These are phyloP conservation scores for Calliopsis andreniformis DNA, from an alignment of 1,140 invertebrate species.

Conservation along the genomic window DNA sequence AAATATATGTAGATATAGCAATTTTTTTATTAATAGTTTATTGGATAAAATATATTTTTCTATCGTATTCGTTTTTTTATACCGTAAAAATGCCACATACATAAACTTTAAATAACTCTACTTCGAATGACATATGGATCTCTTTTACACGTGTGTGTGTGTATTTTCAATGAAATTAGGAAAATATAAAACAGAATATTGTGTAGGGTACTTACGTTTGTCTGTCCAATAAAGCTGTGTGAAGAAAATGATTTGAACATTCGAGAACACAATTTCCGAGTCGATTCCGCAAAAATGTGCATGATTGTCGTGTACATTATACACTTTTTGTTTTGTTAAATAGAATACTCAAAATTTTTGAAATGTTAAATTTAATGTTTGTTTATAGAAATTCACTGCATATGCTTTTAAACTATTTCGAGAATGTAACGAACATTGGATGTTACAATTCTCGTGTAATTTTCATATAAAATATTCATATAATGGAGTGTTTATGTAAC, in stretches of 20 bases:
- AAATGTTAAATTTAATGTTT: conserved; percentile 21
- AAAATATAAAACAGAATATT: conserved; percentile 9
- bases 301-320: conserved; percentile 41
- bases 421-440: conserved; percentile 8
- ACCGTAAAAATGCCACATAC: conserved; percentile 31
- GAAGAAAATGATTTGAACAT: conserved; percentile 21
- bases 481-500: conserved; percentile 28
- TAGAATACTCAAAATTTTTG: conserved; percentile 8
- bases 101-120: conserved; percentile 2
- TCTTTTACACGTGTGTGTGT: not conserved
- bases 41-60: conserved; percentile 14
- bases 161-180: not conserved
- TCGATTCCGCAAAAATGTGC: conserved; percentile 4
- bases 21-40: conserved; percentile 22
- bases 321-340: not conserved
- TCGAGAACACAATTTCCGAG: conserved; percentile 18
- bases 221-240: conserved; percentile 12
- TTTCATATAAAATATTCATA: conserved; percentile 48
- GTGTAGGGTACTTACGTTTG: conserved; percentile 33
- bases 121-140: not conserved
- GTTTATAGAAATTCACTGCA: conserved; percentile 31
- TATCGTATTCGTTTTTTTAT: not conserved
- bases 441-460: conserved; percentile 30
- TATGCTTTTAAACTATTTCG: conserved; percentile 25
- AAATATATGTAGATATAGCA: not conserved